Evolutionary conservation across 1,140 invertebrate species (phyloP).

Genomic region (Pseudoatta argentina): DNA sequence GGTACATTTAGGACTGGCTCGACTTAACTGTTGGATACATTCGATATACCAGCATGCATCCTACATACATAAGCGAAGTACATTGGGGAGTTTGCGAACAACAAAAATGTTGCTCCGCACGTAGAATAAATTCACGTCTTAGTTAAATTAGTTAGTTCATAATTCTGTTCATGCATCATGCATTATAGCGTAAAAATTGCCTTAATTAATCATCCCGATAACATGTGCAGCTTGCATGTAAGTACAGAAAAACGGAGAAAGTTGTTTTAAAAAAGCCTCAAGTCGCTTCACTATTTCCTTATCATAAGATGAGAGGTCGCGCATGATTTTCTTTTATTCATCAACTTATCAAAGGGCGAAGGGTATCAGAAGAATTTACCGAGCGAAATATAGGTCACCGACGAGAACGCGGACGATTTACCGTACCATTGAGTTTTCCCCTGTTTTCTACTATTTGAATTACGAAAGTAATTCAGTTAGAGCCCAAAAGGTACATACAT

Average conservation of each 20-base stretch:
- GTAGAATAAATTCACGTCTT: not conserved
- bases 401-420: conserved; percentile 17
- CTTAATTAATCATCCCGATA: conserved; percentile 1
- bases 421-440: conserved; percentile 27
- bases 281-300: conserved; percentile 11
- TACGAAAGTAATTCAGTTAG: conserved; percentile 37
- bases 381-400: conserved; percentile 10
- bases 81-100: not conserved
- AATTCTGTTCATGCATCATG: not conserved
- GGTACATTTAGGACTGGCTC: conserved; percentile 41
- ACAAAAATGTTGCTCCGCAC: not conserved
- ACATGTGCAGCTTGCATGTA: not conserved
- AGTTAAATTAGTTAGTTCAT: not conserved
- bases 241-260: not conserved
- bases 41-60: conserved; percentile 26
- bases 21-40: conserved; percentile 36
- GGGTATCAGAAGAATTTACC: not conserved
- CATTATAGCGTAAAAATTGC: conserved; percentile 3
- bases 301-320: not conserved
- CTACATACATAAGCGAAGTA: not conserved
- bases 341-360: conserved; percentile 12
- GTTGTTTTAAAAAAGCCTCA: not conserved
- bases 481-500: not conserved
- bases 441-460: conserved; percentile 31
- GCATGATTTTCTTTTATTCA: conserved; percentile 17